Base-by-base conservation (phyloP, 2,888 invertebrate species). In the Mesochorus sp. region DNA sequence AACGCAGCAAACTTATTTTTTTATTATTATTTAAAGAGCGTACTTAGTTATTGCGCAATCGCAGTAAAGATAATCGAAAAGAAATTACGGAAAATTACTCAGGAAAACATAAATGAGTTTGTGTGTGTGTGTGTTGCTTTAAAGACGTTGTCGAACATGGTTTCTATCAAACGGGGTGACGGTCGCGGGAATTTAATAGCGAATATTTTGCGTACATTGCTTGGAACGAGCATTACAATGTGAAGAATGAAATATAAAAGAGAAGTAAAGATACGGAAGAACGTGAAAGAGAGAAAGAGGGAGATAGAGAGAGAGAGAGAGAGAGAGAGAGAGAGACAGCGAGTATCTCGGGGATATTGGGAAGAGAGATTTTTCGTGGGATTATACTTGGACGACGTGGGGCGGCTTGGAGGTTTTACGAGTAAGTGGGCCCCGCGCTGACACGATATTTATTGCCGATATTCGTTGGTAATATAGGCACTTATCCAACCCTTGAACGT, bases 371-470 rank as follows among this genome's bases (percentile, higher is more conserved):
- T 21, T 51, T 14, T 24, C 24, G 14, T 12, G 39, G 49, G 37
- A 53, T 37, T 47, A 49, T 12, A 37, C 44, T 37, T 0, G 42
- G 14, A 12, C 59, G 39, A 68, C 72, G 76, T 59, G 57, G 47
- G 71, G 66, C 62, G 64, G 68, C 55, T 62, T 71, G 67, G 44
- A 64, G 72, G 76, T 82, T 88, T 88, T 87, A 88, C 87, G 87
- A 87, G 83, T 82, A 86, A 85, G 84, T 84, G 83, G 81, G 79
- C 81, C n/a, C n/a, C 82, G 83, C 81, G 82, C 85, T 81, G 83
- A 81, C 83, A 79, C 73, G 83, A 86, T 87, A 87, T 88, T 88
- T 88, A 88, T 87, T 84, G 83, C 76, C 83, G 82, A 85, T 87
- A 83, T 85, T 86, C 82, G 81, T 76, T 75, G 83, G 82, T 83